These are phyloP conservation scores for Augiades crinisus DNA, from an alignment of 2,888 invertebrate species.

Conservation along the genomic window DNA sequence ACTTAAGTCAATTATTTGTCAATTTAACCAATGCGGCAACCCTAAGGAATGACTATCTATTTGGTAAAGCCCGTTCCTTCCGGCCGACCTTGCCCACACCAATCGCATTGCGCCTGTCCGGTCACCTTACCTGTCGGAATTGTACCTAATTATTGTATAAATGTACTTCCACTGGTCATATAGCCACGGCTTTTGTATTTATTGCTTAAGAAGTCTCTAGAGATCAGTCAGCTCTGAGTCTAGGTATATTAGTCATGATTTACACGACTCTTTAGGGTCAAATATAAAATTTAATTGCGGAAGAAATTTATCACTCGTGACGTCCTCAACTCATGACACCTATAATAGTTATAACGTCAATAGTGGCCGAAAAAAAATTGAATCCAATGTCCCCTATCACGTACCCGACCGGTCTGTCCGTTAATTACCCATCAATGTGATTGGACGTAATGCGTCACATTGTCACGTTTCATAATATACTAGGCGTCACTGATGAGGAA, in stretches of 20 bases:
- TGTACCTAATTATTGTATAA: background rate
- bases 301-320: too few relatives aligned
- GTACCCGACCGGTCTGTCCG: background rate
- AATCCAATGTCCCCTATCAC: too few relatives aligned
- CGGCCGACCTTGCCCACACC: constrained; percentile 60
- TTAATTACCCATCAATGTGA: constrained; percentile 14
- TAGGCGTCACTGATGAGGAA: background rate
- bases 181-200: background rate
- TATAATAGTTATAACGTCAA: too few relatives aligned
- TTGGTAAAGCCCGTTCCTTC: constrained; percentile 70
- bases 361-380: too few relatives aligned
- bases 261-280: too few relatives aligned
- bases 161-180: background rate
- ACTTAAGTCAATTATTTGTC: too few relatives aligned
- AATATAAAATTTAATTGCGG: too few relatives aligned
- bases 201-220: background rate
- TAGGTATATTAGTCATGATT: too few relatives aligned
- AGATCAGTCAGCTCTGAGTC: too few relatives aligned
- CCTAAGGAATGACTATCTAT: constrained; percentile 49
- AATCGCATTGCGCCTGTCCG: constrained; percentile 41
- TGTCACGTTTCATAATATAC: constrained; percentile 14
- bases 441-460: constrained; percentile 3
- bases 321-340: too few relatives aligned
- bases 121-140: constrained; percentile 21
- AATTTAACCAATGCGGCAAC: background rate